phyloP scores from a whole-genome alignment of 1,140 invertebrate species.

The Pseudomyrmex dendroicus region DNA sequence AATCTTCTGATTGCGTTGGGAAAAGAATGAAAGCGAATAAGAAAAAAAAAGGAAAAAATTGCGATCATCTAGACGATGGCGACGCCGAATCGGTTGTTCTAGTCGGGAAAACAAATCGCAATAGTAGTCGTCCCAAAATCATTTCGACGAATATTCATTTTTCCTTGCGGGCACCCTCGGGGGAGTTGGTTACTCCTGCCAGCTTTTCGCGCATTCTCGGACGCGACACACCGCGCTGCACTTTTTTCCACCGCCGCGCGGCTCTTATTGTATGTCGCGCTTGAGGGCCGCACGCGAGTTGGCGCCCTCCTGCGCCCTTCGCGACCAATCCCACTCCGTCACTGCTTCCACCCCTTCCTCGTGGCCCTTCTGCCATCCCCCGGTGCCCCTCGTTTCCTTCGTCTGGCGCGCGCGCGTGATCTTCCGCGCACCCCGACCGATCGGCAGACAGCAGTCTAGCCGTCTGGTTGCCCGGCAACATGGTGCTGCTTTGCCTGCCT shows the following conservation, averaged over 20 bases:
- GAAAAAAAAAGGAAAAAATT: not conserved
- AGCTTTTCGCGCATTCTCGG: not conserved
- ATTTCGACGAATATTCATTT: constrained; percentile 57
- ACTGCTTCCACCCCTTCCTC: not conserved
- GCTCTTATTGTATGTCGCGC: constrained; percentile 21
- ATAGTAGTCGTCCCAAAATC: constrained; percentile 38
- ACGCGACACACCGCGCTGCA: constrained; percentile 32
- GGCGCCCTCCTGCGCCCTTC: constrained; percentile 16
- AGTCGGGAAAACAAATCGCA: constrained; percentile 30
- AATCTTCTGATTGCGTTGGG: constrained; percentile 29
- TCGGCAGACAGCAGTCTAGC: constrained; percentile 77
- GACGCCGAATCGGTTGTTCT: constrained; percentile 27
- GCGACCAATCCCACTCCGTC: not conserved
- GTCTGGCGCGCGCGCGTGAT: constrained; percentile 47
- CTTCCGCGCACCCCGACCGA: constrained; percentile 69
- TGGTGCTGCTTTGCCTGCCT: constrained; percentile 67
- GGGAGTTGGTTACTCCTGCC: not conserved
- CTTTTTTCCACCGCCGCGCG: not conserved
- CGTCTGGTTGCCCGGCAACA: constrained; percentile 81
- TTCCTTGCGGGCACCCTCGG: constrained; percentile 34
- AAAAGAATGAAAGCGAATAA: constrained; percentile 36
- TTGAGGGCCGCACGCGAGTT: not conserved
- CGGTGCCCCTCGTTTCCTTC: constrained; percentile 1
- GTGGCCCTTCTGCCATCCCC: constrained; percentile 51
- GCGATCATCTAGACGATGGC: not conserved